These are phyloP conservation scores for Cataglyphis albicans DNA, from an alignment of 2,888 invertebrate species.

Conservation along the genomic window DNA sequence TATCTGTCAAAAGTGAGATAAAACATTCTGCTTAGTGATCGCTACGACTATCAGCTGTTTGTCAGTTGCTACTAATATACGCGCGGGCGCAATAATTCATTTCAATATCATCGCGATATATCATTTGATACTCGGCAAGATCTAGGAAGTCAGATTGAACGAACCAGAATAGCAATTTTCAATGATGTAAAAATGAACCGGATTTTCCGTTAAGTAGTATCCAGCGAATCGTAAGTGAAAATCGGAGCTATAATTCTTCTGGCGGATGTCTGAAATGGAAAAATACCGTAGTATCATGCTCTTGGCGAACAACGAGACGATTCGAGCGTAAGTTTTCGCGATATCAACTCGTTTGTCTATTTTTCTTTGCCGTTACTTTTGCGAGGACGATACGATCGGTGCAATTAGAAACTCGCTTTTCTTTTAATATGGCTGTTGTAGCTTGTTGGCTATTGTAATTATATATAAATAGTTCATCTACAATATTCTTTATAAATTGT, in stretches of 20 bases:
- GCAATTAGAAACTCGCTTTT: conserved; percentile 11
- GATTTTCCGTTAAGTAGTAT: neutral
- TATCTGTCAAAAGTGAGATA: conserved; percentile 2
- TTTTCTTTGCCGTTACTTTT: conserved; percentile 28
- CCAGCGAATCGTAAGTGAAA: conserved; percentile 8
- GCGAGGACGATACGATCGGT: neutral
- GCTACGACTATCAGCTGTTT: conserved; percentile 2
- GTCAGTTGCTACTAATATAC: conserved; percentile 28
- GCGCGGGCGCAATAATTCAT: neutral
- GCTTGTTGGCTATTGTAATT: neutral
- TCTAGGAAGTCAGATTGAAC: neutral
- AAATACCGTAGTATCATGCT: neutral
- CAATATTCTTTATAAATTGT: neutral
- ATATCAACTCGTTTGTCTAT: conserved; percentile 11
- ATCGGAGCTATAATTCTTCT: conserved; percentile 6
- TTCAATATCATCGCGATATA: neutral
- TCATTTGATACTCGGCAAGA: conserved; percentile 9
- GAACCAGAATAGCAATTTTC: neutral
- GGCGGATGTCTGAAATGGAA: neutral
- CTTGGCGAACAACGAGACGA: neutral
- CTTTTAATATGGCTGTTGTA: neutral
- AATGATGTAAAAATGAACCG: neutral
- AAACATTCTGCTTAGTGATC: conserved; percentile 1
- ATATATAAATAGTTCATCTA: neutral
- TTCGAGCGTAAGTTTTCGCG: neutral